A percentile compares a stretch with the other conserved stretches of the same genome.
Evolutionary conservation across 1,140 invertebrate species (phyloP).

Genomic region (Zaprionus vittiger): DNA sequence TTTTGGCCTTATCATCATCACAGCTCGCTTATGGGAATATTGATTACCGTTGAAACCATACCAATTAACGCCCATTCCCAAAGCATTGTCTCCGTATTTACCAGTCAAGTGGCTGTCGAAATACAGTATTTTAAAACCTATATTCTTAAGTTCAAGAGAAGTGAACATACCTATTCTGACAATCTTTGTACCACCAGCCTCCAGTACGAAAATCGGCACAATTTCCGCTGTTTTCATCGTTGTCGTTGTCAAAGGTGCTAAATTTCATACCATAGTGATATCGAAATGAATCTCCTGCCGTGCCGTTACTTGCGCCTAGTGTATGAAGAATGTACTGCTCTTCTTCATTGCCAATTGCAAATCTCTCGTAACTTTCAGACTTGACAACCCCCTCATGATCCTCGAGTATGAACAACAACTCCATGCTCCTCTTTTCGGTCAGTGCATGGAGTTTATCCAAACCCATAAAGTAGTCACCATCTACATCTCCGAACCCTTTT

Average conservation of each 20-base stretch:
- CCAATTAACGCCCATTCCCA: background rate
- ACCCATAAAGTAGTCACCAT: background rate
- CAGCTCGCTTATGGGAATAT: background rate
- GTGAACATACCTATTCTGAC: background rate
- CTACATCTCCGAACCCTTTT: background rate
- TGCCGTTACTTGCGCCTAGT: background rate
- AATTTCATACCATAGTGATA: background rate
- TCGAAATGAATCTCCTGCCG: background rate
- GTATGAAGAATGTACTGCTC: background rate
- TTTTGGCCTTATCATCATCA: conserved; percentile 1
- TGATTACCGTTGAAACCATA: background rate
- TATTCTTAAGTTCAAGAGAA: background rate
- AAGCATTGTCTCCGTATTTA: background rate
- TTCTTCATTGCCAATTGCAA: background rate
- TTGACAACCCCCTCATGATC: background rate
- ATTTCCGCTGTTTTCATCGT: background rate
- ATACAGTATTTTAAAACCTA: background rate
- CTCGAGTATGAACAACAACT: background rate
- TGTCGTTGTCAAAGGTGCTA: background rate
- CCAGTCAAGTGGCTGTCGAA: background rate
- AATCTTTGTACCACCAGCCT: background rate
- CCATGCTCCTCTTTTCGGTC: background rate
- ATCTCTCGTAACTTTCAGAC: background rate
- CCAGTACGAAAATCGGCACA: background rate
- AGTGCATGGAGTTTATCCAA: conserved; percentile 1